Percentiles rank a stretch among this genome's conserved stretches.
Conservation (phyloP, 23 tunicate species). For the Oikopleura dioica region DNA sequence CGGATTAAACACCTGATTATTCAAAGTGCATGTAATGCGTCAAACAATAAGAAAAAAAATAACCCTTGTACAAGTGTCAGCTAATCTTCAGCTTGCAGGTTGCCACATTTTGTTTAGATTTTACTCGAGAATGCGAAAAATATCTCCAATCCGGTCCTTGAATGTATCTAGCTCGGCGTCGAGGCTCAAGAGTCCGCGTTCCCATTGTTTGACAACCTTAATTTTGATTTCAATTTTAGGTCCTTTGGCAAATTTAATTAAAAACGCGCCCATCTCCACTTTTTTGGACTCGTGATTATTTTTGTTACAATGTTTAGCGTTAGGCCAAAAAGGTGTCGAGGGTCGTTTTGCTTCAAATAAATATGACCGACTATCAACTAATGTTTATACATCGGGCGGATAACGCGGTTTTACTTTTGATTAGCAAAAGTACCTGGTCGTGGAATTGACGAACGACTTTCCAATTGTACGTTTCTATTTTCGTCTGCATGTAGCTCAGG, state of each 20-base stretch:
- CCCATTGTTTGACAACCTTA: conserved; percentile 13
- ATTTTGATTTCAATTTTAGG: neutral
- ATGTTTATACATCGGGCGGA: no score
- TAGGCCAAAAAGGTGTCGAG: no score
- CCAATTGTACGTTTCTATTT: conserved; percentile 3
- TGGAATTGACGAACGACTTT: neutral
- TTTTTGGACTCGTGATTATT: no score
- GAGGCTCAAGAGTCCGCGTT: neutral
- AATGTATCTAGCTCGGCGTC: neutral
- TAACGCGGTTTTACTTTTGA: neutral
- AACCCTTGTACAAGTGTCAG: neutral
- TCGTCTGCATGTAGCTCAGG: conserved; percentile 8
- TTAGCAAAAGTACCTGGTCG: neutral
- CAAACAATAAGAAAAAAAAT: neutral
- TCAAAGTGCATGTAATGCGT: no score
- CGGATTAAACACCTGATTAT: neutral
- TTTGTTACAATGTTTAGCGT: no score
- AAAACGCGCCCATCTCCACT: no score
- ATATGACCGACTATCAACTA: no score
- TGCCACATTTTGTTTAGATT: no score
- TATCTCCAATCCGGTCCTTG: neutral
- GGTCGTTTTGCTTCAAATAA: no score
- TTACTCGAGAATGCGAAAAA: no score
- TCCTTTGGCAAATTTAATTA: no score
- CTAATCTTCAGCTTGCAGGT: no score